phyloP scores from a whole-genome alignment of 1,140 invertebrate species.

The Metopolophium dirhodum region DNA sequence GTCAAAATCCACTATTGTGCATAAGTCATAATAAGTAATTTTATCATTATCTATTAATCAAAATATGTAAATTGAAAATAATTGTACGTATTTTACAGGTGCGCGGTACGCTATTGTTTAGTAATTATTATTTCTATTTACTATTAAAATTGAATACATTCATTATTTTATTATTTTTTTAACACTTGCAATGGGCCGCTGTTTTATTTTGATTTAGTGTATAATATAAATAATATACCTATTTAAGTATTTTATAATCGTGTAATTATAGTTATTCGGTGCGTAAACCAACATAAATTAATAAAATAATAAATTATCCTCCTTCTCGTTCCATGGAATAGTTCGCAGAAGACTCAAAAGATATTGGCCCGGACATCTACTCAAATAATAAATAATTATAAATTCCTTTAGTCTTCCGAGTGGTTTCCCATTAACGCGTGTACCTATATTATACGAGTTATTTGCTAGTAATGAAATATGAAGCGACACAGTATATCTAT shows the following conservation, averaged over 20 bases:
- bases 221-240: background rate
- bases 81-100: background rate
- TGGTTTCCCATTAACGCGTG: background rate
- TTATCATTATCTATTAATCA: no score
- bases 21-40: background rate
- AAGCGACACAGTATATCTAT: background rate
- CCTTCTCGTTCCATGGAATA: background rate
- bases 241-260: background rate
- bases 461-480: background rate
- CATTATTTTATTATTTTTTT: background rate
- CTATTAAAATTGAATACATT: background rate
- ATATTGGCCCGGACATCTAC: background rate
- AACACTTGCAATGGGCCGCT: background rate
- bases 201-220: background rate
- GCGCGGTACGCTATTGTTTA: background rate
- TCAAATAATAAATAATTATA: background rate
- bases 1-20: no score
- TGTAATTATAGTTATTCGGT: background rate
- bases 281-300: background rate
- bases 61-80: background rate
- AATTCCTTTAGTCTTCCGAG: background rate
- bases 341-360: background rate
- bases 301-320: background rate
- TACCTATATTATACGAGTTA: background rate
- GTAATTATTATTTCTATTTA: background rate